Evolutionary conservation across 2,888 invertebrate genomes (phyloP).

Genomic region (Lasioglossum marginatum): DNA sequence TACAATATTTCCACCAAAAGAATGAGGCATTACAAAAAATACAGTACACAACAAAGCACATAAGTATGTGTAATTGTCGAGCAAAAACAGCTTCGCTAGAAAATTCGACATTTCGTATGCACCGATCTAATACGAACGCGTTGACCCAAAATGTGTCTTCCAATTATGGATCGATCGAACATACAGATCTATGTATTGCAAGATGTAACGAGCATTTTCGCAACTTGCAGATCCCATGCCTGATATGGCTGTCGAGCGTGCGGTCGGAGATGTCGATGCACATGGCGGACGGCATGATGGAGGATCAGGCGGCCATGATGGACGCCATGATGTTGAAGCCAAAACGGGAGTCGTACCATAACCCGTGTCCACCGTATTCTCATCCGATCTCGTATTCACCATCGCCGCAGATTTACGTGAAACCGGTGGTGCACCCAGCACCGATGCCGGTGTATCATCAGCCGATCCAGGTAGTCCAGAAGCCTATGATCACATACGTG

Average conservation of each 20-base stretch:
- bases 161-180: neutral
- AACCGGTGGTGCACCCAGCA: constrained; percentile 68
- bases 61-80: too few relatives aligned
- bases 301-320: constrained; percentile 37
- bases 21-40: too few relatives aligned
- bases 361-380: constrained; percentile 78
- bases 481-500: constrained; percentile 71
- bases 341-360: constrained; percentile 75
- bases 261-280: constrained; percentile 71
- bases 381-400: constrained; percentile 66
- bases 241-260: constrained; percentile 79
- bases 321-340: constrained; percentile 68
- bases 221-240: constrained; percentile 73
- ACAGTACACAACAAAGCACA: too few relatives aligned
- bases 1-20: too few relatives aligned
- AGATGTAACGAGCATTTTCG: neutral
- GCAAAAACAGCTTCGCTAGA: too few relatives aligned
- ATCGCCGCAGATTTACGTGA: constrained; percentile 63
- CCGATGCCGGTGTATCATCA: constrained; percentile 71
- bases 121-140: neutral
- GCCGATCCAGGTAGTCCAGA: constrained; percentile 60
- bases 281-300: constrained; percentile 59
- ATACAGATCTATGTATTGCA: neutral
- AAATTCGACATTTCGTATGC: too few relatives aligned
- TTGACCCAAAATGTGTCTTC: neutral